Evolutionary conservation across 2,888 invertebrate genomes (phyloP), one percentile per base, ranked within the genome.

Genomic region (Molorchus minor): DNA sequence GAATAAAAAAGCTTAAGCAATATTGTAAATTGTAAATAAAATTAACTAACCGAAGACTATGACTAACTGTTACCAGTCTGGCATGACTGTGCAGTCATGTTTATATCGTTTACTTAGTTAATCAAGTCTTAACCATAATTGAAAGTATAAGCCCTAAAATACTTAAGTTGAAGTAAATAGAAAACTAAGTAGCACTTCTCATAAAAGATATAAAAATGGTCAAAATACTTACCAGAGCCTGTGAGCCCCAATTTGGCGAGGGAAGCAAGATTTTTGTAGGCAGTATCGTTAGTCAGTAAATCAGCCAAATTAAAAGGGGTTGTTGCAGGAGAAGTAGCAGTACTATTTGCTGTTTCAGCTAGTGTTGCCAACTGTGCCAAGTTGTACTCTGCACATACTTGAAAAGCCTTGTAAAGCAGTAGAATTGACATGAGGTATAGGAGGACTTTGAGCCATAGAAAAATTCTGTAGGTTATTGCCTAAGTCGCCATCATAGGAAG

Each of bases 241-340:
- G 80, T 82, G 47, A 89, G 80, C 74, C 94, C 94, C 56, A 95
- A 84, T 80, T 95, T 95, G 58, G 94, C 94, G 59, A 96, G 86
- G 20, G 93, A 94, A 77, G 95, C 93, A 67, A 96, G 84, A 82
- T 95, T 96, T 80, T 92, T 93, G 71, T 93, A 88, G 8, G 94
- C 93, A 72, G 91, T 89, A 73, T 90, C 90, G 13, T 91, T 91
- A 58, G 88, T 87, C 56, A 93, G 84, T 56, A 93, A 82, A 77
- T 94, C 93, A 4, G 91, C 90, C 65, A 93, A 81, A 56, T 88
- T 91, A 70, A 93, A 91, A 67, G 87, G 85, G 62, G 83, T 84
- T 61, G 88, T 87, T 2, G 81, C 79, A 8, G 80, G 78, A 10
- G 79, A 75, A 2, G 78, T 70, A 33, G 78, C 75, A 46, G 77